Base-by-base conservation (phyloP, 2,797 vertebrate species). In the Spea hammondii region DNA sequence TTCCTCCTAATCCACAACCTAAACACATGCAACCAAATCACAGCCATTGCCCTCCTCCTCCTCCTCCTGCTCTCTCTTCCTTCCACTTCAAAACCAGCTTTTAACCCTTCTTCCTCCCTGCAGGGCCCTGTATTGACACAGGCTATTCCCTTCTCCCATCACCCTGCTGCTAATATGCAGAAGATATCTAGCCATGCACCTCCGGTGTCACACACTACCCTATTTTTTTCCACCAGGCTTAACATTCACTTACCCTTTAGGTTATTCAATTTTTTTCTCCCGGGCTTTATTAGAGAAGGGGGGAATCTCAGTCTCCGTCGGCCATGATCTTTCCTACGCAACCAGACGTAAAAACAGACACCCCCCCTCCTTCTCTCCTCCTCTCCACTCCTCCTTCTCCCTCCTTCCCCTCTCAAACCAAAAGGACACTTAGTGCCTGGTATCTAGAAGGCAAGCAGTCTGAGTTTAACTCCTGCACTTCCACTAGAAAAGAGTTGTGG, bases 271-370 rank as follows among this genome's bases (percentile, higher is more conserved):
- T 69, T 76, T 77, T 69, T 60, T 77, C 75, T 77, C 75, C 70
- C 75, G 65, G 75, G 75, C 70, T 77, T 68, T 78, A 60, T 51
- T 73, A 68, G 55, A 76, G 65, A 76, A 81, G 72, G 69, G 71
- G 70, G 68, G 65, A 70, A 77, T 77, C 50, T 77, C 68, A 82
- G 14, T 74, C 75, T 82, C 70, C 75, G 67, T 73, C 79, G 75
- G 79, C 79, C 79, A 82, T 82, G 79, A 82, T 82, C 79, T 82
- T 82, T 77, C 75, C 70, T 82, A 77, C 79, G 79, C 79, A 82
- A 77, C 70, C 75, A 82, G 75, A 82, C 75, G 79, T 77, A 82
- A 82, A 82, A 77, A 77, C 74, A 82, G 65, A 77, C 79, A 65
- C 46, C 75, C 57, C 46, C 65, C 65, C 75, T 71, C 68, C 69